Percentiles rank a stretch among this genome's conserved stretches.
Evolutionary conservation across 2,797 vertebrate species (phyloP).

Genomic region (Pangasius djambal): DNA sequence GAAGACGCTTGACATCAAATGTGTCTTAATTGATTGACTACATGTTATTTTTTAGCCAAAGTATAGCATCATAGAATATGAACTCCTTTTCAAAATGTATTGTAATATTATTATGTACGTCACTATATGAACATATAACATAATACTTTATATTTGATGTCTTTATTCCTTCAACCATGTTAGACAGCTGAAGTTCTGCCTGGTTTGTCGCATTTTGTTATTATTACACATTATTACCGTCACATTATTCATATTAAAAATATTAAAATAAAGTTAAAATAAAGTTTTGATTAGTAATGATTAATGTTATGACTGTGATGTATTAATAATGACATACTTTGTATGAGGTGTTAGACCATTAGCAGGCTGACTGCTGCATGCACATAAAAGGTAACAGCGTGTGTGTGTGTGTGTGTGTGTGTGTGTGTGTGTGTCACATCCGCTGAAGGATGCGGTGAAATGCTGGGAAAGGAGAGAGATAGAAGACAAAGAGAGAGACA

Average conservation of each 20-base stretch:
- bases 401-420: not conserved
- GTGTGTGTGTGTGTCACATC: constrained; percentile 12
- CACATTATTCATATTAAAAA: not conserved
- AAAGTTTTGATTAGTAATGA: not conserved
- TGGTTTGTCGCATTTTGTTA: too few species aligned
- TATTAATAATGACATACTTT: not conserved
- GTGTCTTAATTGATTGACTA: too few species aligned
- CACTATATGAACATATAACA: too few species aligned
- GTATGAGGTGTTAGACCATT: not conserved
- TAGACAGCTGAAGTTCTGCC: not conserved
- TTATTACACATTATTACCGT: not conserved
- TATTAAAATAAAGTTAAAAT: too few species aligned
- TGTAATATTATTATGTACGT: too few species aligned
- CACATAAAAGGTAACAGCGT: not conserved
- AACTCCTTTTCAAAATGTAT: not conserved
- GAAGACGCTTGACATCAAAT: not conserved
- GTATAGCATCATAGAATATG: not conserved
- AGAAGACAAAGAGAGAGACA: constrained; percentile 22
- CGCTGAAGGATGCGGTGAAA: constrained; percentile 42
- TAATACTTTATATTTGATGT: not conserved
- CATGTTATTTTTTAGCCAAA: not conserved
- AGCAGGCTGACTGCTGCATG: not conserved
- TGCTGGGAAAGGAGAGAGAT: not conserved
- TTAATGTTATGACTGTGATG: not conserved
- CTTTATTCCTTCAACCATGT: not conserved